Base-by-base conservation (phyloP, 2,797 vertebrate species). In the Takifugu rubripes region DNA sequence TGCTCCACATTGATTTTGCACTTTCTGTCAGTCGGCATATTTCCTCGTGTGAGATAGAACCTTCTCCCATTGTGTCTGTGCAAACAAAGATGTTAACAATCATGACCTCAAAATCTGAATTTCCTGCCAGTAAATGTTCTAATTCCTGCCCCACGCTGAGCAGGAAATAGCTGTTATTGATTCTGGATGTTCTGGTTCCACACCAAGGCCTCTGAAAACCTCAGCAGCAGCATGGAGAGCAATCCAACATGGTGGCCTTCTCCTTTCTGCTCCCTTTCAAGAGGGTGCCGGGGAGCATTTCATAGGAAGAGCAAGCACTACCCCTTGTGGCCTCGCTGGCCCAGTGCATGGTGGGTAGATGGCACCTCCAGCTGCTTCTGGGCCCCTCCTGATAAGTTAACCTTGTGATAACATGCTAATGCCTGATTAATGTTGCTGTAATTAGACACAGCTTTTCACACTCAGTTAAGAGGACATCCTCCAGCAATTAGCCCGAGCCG, bases 401-500 rank as follows among this genome's bases (percentile, higher is more conserved):
- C 89, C 89, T 89, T 89, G 88, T 87, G 88, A 91, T 91, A 90
- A 91, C 87, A 88, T 83, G 87, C 86, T 91, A 91, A 91, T 91
- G 88, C 87, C 75, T 89, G 85, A 90, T 90, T 89, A 91, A 90
- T 90, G 87, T 87, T 89, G 87, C 86, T 86, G 85, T 91, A 91
- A 91, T 91, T 91, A 91, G 87, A 90, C 87, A 89, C 86, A 89
- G 89, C 87, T 88, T 90, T 90, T 90, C 88, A 90, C 89, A 90
- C 84, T 90, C 85, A 79, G 83, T 90, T 89, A 90, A 88, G 89
- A 90, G 84, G 89, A 91, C 86, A 90, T 88, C 88, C 85, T 90
- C 85, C 86, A 89, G 89, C 86, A 91, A 91, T 91, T 90, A 90
- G 84, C 84, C 87, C n/a, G 52, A 87, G 80, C 79, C 79, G 51